phyloP scores from a whole-genome alignment of 1,140 invertebrate genomes.

The Drosophila pseudoobscura region DNA sequence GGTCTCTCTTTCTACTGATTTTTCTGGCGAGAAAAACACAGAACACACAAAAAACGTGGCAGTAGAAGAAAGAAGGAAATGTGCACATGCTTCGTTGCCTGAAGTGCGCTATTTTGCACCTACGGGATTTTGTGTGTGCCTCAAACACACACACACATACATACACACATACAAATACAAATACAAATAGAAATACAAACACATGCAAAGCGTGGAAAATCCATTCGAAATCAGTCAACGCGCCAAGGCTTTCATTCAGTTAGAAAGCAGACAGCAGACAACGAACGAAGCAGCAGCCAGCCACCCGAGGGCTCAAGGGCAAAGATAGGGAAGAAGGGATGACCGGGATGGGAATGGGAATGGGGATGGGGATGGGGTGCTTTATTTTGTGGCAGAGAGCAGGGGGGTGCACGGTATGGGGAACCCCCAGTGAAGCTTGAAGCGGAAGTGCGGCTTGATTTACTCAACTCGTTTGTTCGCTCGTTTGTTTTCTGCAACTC shows the following conservation, averaged over 20 bases:
- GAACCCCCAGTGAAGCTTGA: slow-evolving; percentile 56
- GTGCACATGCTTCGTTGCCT: slow-evolving; percentile 76
- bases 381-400: slow-evolving; percentile 10
- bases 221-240: slow-evolving; percentile 79
- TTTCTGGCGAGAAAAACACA: slow-evolving; percentile 14
- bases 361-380: neutral
- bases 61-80: slow-evolving; percentile 24
- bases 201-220: slow-evolving; percentile 56
- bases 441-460: slow-evolving; percentile 79
- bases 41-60: slow-evolving; percentile 26
- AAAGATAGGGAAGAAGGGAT: slow-evolving; percentile 1
- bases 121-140: slow-evolving; percentile 64
- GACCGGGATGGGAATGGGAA: neutral
- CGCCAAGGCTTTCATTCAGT: slow-evolving; percentile 78
- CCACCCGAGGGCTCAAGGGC: slow-evolving; percentile 20
- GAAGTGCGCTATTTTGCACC: slow-evolving; percentile 78
- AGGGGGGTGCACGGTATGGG: neutral
- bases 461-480: slow-evolving; percentile 79
- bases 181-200: slow-evolving; percentile 28
- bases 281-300: slow-evolving; percentile 15
- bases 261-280: slow-evolving; percentile 67
- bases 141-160: slow-evolving; percentile 7
- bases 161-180: neutral
- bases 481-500: slow-evolving; percentile 64
- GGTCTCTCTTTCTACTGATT: neutral